These are phyloP conservation scores for Nasalis larvatus DNA, from an alignment of 2,113 vertebrate species.

Conservation along the genomic window DNA sequence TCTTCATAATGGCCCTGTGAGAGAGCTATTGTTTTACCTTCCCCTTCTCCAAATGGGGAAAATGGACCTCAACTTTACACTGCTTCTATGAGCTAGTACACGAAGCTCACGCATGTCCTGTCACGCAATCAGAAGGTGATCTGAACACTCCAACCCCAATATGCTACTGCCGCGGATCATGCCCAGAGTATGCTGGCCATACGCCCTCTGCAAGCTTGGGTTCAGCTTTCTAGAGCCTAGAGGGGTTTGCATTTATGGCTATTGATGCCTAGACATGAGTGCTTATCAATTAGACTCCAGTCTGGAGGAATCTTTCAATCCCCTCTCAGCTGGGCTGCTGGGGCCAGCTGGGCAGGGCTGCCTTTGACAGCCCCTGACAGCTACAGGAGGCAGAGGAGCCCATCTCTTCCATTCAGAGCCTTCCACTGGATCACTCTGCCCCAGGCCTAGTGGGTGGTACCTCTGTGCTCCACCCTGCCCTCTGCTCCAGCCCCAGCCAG, in stretches of 20 bases:
- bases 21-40: not conserved
- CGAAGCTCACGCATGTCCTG: rapidly evolving
- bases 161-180: rapidly evolving
- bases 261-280: too few species aligned
- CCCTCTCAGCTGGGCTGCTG: not conserved
- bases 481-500: not conserved
- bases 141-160: not conserved
- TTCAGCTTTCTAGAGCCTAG: not conserved
- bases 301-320: not conserved
- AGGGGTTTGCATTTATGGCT: not conserved
- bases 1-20: not conserved
- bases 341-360: not conserved
- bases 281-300: not conserved
- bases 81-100: not conserved
- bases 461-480: too few species aligned
- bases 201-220: not conserved
- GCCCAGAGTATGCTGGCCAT: too few species aligned
- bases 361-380: not conserved
- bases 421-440: not conserved
- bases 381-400: not conserved
- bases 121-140: not conserved
- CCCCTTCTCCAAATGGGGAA: not conserved
- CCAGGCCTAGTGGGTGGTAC: not conserved
- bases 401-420: not conserved
- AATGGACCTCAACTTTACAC: not conserved